These are phyloP conservation scores for Tympanoctomys barrerae DNA, from an alignment of 2,797 vertebrate genomes.

Conservation along the genomic window DNA sequence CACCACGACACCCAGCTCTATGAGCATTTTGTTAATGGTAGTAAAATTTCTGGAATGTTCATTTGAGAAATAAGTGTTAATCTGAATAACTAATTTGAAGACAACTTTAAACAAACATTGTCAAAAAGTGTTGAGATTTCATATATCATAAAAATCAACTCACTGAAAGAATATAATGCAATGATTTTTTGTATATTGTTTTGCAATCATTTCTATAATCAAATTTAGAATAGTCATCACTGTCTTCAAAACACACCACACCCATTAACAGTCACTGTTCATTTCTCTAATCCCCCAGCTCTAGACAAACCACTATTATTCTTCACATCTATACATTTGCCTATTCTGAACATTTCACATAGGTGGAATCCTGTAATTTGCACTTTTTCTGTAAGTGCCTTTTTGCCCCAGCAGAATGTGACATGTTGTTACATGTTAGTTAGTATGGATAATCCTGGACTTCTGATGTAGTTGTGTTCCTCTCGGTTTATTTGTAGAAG, in stretches of 20 bases:
- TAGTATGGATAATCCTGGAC: background rate
- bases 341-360: background rate
- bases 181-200: background rate
- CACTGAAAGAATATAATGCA: background rate
- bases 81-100: no score
- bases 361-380: background rate
- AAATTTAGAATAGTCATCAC: slow-evolving; percentile 25
- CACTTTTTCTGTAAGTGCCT: background rate
- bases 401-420: background rate
- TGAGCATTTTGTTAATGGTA: background rate
- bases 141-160: background rate
- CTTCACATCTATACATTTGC: background rate
- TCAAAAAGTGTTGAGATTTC: background rate
- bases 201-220: background rate
- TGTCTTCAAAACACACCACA: background rate
- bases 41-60: background rate
- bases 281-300: background rate
- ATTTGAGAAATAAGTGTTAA: background rate
- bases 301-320: background rate
- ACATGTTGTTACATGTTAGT: background rate
- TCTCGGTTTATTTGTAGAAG: background rate
- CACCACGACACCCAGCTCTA: background rate
- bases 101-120: no score
- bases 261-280: background rate
- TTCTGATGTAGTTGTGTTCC: background rate